Base-by-base conservation (phyloP, 2,888 invertebrate species). In the Philopedon plagiatum region DNA sequence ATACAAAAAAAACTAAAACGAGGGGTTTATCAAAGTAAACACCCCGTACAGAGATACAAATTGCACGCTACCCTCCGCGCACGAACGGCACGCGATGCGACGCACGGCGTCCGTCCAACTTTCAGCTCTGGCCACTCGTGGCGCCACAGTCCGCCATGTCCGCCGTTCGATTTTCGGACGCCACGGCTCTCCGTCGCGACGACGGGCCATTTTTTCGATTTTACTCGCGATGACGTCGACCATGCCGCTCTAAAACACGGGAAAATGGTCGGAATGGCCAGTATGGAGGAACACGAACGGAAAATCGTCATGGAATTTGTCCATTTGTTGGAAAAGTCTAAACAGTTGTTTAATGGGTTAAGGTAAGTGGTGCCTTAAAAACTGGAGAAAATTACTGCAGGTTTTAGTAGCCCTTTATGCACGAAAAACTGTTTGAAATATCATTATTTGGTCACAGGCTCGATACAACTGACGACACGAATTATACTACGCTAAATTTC, bases 281-380 rank as follows among this genome's bases (percentile, higher is more conserved):
- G 90, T 86, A 91, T 93, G 88, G 93, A 94, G 85, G 94, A 94
- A 83, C 93, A 93, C 87, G 95, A 95, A 87, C 89, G 95, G 83
- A 95, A 95, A 90, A 91, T 97, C 83, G 96, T 98, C 78, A 91
- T 95, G 85, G 98, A 98, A 87, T 98, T 98, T 87, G 96, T 96
- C 86, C 97, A 98, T 87, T 89, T 98, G 81, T 89, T 98, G 76
- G 98, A 98, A 85, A 98, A 98, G 87, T 97, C 97, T 34, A 98
- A 97, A 87, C 97, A 98, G 87, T 90, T 98, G 75, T 98, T 98
- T 87, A 98, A 98, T 87, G 97, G 97, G 77, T 89, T 98, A 81
- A 91, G 96, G 96, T 95, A 86, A 83, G 82, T 76, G 32, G 29
- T 18, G 11, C n/a, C 26, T 41, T 29, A 5, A n/a, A 39, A 8